phyloP scores from a whole-genome alignment of 2,797 vertebrate genomes.

The Sebastes ruberrimus region DNA sequence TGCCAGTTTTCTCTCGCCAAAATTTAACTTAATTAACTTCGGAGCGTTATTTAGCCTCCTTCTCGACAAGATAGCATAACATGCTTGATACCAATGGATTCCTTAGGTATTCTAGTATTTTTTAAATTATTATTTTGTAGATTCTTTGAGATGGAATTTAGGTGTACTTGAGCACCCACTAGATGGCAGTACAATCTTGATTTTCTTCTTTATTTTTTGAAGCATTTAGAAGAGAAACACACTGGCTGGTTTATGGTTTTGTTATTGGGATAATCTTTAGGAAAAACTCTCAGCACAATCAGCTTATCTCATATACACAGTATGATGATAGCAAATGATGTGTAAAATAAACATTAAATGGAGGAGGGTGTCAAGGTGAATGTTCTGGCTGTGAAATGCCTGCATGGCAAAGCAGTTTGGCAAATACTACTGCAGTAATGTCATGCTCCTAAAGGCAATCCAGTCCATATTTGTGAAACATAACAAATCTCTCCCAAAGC shows the following conservation, averaged over 20 bases:
- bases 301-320: neutral
- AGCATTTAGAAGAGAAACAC: too few relatives aligned
- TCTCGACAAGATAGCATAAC: too few relatives aligned
- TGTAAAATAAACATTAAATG: neutral
- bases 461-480: neutral
- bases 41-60: too few relatives aligned
- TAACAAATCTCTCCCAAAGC: neutral
- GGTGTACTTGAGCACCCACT: slow-evolving; percentile 2
- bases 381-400: neutral
- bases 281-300: neutral
- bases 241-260: neutral
- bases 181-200: slow-evolving; percentile 27
- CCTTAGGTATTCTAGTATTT: too few relatives aligned
- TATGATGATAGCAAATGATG: neutral
- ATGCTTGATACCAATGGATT: too few relatives aligned
- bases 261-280: neutral
- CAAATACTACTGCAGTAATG: too few relatives aligned
- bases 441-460: neutral
- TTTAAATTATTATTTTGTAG: too few relatives aligned
- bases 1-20: too few relatives aligned
- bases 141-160: too few relatives aligned
- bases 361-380: neutral
- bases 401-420: neutral
- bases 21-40: too few relatives aligned
- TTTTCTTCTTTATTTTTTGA: neutral